Percentiles rank a stretch among this genome's conserved stretches.
phyloP scores from a whole-genome alignment of 2,888 invertebrate genomes.

The Eupsilia transversa region DNA sequence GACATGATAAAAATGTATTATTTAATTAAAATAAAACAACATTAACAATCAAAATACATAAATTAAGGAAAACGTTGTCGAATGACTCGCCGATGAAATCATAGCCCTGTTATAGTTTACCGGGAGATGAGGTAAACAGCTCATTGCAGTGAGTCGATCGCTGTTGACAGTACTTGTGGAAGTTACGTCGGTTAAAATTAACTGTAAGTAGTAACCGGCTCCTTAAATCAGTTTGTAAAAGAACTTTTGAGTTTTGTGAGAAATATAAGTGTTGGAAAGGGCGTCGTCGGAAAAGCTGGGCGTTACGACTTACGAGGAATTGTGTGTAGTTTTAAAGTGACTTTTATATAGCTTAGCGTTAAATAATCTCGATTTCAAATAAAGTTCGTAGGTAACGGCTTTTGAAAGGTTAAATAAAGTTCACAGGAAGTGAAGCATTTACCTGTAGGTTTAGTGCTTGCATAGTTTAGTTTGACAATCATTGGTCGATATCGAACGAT shows the following conservation, averaged over 20 bases:
- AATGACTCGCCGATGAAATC: conserved; percentile 61
- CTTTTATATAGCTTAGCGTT: not conserved
- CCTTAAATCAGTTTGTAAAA: not conserved
- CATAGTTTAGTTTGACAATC: not conserved
- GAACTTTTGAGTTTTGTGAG: not conserved
- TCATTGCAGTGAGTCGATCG: conserved; percentile 29
- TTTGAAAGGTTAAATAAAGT: not conserved
- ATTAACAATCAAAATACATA: conserved; percentile 28
- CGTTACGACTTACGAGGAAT: not conserved
- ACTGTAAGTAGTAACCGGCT: conserved; percentile 48
- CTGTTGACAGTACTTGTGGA: conserved; percentile 18
- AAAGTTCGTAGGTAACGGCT: not conserved
- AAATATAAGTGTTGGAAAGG: not conserved
- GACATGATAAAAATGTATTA: conserved; percentile 4
- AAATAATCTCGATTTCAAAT: not conserved
- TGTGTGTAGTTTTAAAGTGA: not conserved
- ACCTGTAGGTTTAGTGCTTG: not conserved
- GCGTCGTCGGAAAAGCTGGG: not conserved
- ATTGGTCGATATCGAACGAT: not conserved
- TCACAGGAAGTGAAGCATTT: not conserved
- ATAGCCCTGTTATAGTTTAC: conserved; percentile 38
- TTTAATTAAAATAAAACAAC: conserved; percentile 17
- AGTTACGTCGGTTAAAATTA: conserved; percentile 8
- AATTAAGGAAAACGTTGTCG: conserved; percentile 61
- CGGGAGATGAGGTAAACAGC: conserved; percentile 25